Base-by-base conservation (phyloP, 2,797 vertebrate genomes). In the Pitangus sulphuratus region DNA sequence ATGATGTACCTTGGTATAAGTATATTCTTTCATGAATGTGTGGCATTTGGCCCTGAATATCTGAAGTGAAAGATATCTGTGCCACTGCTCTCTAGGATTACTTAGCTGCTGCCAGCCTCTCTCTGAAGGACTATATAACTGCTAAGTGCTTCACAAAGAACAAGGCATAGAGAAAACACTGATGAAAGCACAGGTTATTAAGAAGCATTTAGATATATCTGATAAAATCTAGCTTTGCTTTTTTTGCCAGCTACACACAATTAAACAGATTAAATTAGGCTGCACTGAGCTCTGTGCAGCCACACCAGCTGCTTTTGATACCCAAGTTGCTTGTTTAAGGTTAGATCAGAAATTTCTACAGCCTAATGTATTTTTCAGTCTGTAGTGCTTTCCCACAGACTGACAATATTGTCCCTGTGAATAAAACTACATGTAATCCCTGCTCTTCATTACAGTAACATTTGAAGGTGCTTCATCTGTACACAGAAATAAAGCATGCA, bases 141-240 rank as follows among this genome's bases (percentile, higher is more conserved):
- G 84, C 68, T 91, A 95, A 95, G 66, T 89, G 66, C 47, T 84
- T 87, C 44, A 87, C 65, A 84, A 87, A 82, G 88, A 79, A 25
- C 22, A 69, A 94, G 57, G 31, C 12, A 0, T 26, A 79, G 54
- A 81, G 66, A 87, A 90, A 94, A 83, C 44, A 76, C 30, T 45
- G 58, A 82, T 93, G 74, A 92, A 94, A 93, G 31, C 37, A 75
- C 30, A 80, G 24, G n/a, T 91, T 93, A 64, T 95, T 96, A 90
- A 74, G 78, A 80, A 90, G 17, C 64, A 45, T 89, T 96, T 89
- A 89, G 60, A 80, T 71, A 54, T 61, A 64, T 66, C 78, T 91
- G 75, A 89, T 80, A 93, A 87, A 92, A 87, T 57, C n/a, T 66
- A 87, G 17, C n/a, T 90, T 95, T 92, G 44, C 37, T 90, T 92